A percentile compares a stretch with the other conserved stretches of the same genome.
Conservation (phyloP, 1,140 invertebrate species). For the Saccostrea echinata region DNA sequence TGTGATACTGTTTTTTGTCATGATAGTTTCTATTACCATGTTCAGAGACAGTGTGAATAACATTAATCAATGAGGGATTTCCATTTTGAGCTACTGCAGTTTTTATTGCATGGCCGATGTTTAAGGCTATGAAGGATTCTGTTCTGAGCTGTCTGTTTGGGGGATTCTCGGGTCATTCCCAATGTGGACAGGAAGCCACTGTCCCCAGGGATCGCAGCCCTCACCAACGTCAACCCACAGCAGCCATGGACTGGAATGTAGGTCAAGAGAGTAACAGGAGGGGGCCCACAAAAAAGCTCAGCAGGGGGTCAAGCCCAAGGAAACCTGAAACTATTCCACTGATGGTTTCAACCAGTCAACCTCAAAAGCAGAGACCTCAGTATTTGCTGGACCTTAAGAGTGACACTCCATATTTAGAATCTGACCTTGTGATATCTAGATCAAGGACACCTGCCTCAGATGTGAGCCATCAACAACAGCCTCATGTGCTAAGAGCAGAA, state of each 20-base stretch:
- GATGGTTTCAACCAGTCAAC: background rate
- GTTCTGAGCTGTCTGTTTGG: conserved; percentile 35
- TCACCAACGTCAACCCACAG: conserved; percentile 21
- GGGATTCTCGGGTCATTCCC: conserved; percentile 23
- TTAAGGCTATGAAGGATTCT: conserved; percentile 39
- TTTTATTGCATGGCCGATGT: background rate
- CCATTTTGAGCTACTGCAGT: background rate
- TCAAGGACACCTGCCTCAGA: background rate
- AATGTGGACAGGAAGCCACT: conserved; percentile 14
- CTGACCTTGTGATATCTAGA: background rate
- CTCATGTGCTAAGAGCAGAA: background rate
- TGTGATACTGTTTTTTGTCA: background rate
- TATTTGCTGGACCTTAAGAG: conserved; percentile 10
- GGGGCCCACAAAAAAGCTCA: background rate
- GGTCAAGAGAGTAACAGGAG: background rate
- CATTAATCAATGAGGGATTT: background rate
- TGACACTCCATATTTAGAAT: conserved; percentile 18
- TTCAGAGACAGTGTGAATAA: background rate
- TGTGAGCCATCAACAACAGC: background rate
- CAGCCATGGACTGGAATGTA: conserved; percentile 10
- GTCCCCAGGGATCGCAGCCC: conserved; percentile 19
- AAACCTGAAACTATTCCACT: background rate
- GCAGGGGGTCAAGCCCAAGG: background rate
- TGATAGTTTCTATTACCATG: background rate
- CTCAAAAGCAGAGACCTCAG: background rate